These are phyloP conservation scores for Phyllopteryx taeniolatus DNA, from an alignment of 2,113 vertebrate species.

Conservation along the genomic window DNA sequence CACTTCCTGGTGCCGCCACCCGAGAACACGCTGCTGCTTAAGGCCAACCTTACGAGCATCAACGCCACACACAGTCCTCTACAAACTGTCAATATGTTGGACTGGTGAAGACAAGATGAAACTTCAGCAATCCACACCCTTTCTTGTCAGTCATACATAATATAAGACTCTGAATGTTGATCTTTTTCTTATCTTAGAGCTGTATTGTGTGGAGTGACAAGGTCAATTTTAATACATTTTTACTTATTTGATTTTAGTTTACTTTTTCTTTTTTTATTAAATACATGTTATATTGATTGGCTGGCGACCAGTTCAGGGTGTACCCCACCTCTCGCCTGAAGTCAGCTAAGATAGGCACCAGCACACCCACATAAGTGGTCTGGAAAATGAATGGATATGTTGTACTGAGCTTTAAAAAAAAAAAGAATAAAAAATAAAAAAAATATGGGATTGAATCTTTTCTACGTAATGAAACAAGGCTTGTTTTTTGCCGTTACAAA, in stretches of 20 bases:
- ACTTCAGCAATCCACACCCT: not conserved
- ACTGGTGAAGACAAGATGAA: not conserved
- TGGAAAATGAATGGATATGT: not conserved
- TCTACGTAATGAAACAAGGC: not conserved
- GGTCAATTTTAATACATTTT: not conserved
- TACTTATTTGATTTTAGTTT: not conserved
- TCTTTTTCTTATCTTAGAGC: not conserved
- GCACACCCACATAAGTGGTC: no score
- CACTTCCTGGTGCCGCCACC: slow-evolving; percentile 61
- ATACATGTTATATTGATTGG: not conserved
- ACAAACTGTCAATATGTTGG: slow-evolving; percentile 15
- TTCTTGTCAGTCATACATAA: not conserved
- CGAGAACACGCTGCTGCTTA: not conserved
- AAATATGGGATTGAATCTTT: not conserved
- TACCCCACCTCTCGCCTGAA: not conserved
- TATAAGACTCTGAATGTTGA: not conserved
- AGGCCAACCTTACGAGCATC: slow-evolving; percentile 51
- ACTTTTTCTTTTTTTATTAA: not conserved
- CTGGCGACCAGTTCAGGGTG: no score
- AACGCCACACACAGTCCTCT: slow-evolving; percentile 42
- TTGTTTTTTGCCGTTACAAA: not conserved
- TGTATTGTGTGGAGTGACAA: not conserved
- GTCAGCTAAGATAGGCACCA: no score
- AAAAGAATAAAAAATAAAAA: not conserved
- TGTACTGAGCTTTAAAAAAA: not conserved